A percentile compares a stretch with the other conserved stretches of the same genome.
These are phyloP conservation scores for Polyploca ridens DNA, from an alignment of 2,888 invertebrate species.

Conservation along the genomic window DNA sequence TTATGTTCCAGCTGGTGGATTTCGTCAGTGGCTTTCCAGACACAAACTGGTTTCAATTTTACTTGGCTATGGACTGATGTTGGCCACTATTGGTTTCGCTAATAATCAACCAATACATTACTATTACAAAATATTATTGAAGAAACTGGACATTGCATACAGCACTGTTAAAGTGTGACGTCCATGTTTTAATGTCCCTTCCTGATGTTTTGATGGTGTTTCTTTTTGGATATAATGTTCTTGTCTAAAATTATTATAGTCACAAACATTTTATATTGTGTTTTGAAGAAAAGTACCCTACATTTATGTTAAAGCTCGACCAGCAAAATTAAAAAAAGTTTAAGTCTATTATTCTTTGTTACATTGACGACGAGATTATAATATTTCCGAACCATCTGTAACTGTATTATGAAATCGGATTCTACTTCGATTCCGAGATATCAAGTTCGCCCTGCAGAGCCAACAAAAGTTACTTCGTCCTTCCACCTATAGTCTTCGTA, in stretches of 20 bases:
- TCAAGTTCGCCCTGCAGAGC: too few relatives aligned
- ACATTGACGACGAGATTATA: too few relatives aligned
- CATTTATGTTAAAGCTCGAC: background rate
- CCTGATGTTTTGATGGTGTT: background rate
- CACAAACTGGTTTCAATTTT: slow-evolving; percentile 86
- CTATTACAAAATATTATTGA: slow-evolving; percentile 83
- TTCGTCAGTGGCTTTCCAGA: slow-evolving; percentile 84
- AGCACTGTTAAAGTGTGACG: slow-evolving; percentile 63
- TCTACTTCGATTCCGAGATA: too few relatives aligned
- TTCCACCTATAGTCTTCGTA: too few relatives aligned
- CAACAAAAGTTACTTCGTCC: too few relatives aligned
- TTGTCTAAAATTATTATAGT: background rate
- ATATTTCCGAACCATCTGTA: too few relatives aligned
- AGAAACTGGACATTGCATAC: slow-evolving; percentile 71
- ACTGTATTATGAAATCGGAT: too few relatives aligned
- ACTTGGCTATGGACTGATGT: slow-evolving; percentile 85
- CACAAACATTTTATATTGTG: background rate
- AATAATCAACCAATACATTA: slow-evolving; percentile 87
- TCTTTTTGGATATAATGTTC: background rate
- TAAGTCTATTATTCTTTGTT: too few relatives aligned
- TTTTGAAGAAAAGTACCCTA: background rate
- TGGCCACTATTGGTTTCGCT: slow-evolving; percentile 86
- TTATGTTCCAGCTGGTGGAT: slow-evolving; percentile 65
- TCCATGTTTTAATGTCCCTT: slow-evolving; percentile 1
- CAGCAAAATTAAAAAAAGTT: background rate